Evolutionary conservation across 2,888 invertebrate genomes (phyloP), one percentile per base, ranked within the genome.

Genomic region (Cephonodes hylas): DNA sequence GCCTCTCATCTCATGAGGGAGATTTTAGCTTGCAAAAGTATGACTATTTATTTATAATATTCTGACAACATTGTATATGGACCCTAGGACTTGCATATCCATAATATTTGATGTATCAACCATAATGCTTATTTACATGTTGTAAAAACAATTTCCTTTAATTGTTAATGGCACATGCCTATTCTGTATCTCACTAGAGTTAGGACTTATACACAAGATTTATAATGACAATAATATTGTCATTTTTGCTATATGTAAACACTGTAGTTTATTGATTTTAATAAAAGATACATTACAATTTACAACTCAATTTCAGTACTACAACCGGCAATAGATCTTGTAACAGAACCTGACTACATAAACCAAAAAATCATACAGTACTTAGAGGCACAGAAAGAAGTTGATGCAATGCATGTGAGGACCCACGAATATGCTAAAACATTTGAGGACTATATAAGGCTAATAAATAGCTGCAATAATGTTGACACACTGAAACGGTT

Each of bases 271-370:
- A 31, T n/a, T n/a, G n/a, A n/a, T n/a, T n/a, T n/a, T n/a, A n/a
- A n/a, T n/a, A n/a, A n/a, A n/a, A n/a, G n/a, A n/a, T n/a, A n/a
- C n/a, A n/a, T n/a, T n/a, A n/a, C n/a, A n/a, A n/a, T n/a, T n/a
- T n/a, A n/a, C n/a, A n/a, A n/a, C n/a, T n/a, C n/a, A 10, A 7
- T 65, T 63, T 62, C 76, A 96, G 96, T 97, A 66, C 91, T 98
- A 63, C 96, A 96, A 82, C 97, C 97, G 60, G 94, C 96, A 63
- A 95, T 98, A 74, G 96, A 98, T 79, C 93, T 96, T 76, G 86
- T 98, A 46, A 97, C 97, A 6, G 97, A 98, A 80, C 97, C 98
- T 5, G 97, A 98, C 89, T 97, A 97, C 81, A 96, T 98, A 74
- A 98, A 98, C 85, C 96, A 96, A 81, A 96, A 97, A 84, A 95